Base-by-base conservation (phyloP, 2,797 vertebrate species). In the Sphenodon punctatus region DNA sequence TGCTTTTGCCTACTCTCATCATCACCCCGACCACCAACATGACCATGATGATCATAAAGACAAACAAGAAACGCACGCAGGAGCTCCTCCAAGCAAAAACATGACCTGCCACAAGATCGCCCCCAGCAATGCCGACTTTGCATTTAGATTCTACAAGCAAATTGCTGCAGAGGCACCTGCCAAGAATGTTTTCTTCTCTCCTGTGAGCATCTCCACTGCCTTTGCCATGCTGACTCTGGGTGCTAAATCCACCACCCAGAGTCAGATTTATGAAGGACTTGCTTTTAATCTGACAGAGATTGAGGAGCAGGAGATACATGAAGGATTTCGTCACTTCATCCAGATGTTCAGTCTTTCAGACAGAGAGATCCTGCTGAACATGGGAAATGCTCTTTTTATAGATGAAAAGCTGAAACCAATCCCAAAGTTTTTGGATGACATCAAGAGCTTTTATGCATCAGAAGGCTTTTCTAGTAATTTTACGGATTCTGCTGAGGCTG, bases 161-260 rank as follows among this genome's bases (percentile, higher is more conserved):
- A 88, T 98, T 61, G 94, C 74, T 16, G 55, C 85, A 0, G 84
- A 83, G 2, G 49, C 87, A 3, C 88, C 91, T 2, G 71, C 75
- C 25, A 91, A 96, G 60, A 98, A 97, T 77, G 75, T 98, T 86
- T 96, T 98, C 89, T 97, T 94, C 80, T 98, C 97, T 0, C 97
- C 97, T 0, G 19, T 97, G 68, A 96, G 97, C 42, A 94, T 97
- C 81, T 88, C 96, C 64, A 74, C 83, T 2, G 94, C 94, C 45
- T 92, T 98, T 83, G 93, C 96, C 77, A 91, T 97, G 95, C 63
- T 98, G 48, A 89, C 95, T 2, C 42, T 95, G 6, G 97, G 96
- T 1, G 92, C 97, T 6, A 75, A 75, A 1, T 91, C 81, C 2
- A 64, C 89, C 19, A 97, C 96, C 4, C 95, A 93, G 65, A 84